phyloP scores from a whole-genome alignment of 2,888 invertebrate species.

The Drosophila setosimentum region DNA sequence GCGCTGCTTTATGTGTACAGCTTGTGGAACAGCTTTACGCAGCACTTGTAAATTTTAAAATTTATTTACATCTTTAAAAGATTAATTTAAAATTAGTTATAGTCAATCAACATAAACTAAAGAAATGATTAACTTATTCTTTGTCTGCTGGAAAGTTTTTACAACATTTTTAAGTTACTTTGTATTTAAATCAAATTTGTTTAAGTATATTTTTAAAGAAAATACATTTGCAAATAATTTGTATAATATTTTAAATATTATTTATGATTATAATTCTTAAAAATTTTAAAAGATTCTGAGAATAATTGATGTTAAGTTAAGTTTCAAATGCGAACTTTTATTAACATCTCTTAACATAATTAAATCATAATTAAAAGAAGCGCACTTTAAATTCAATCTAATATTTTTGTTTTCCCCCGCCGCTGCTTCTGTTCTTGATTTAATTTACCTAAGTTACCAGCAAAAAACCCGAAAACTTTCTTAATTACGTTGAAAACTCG shows the following conservation, averaged over 20 bases:
- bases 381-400: neutral
- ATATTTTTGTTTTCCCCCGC: neutral
- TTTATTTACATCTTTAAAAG: neutral
- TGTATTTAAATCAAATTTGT: neutral
- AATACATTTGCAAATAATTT: neutral
- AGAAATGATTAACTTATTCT: neutral
- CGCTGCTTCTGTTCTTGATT: slow-evolving; percentile 1
- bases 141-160: neutral
- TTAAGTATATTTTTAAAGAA: neutral
- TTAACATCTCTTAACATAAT: neutral
- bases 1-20: neutral
- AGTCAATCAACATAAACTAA: neutral
- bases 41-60: neutral
- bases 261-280: neutral
- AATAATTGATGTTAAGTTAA: neutral
- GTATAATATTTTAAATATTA: neutral
- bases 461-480: slow-evolving; percentile 35
- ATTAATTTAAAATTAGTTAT: neutral
- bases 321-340: neutral
- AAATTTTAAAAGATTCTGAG: neutral
- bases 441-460: neutral
- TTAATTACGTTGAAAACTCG: slow-evolving; percentile 45
- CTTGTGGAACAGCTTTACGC: neutral
- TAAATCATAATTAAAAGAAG: neutral
- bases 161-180: neutral